phyloP scores from a whole-genome alignment of 2,113 vertebrate species.

The Dendropsophus ebraccatus region DNA sequence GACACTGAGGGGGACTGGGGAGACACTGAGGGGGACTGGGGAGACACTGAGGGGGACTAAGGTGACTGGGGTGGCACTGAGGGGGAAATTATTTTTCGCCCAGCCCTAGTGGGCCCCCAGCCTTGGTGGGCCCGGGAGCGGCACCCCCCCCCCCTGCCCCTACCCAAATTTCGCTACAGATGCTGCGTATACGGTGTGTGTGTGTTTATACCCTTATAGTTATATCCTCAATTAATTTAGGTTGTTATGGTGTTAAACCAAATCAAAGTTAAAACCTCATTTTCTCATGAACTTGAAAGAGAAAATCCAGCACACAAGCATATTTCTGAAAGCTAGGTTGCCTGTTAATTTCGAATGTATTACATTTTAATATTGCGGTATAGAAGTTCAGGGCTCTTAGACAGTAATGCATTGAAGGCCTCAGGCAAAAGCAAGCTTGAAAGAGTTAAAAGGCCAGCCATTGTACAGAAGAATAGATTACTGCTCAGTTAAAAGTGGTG shows the following conservation, averaged over 20 bases:
- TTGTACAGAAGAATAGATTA: constrained; percentile 31
- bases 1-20: no score
- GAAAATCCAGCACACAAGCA: not conserved
- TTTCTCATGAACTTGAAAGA: not conserved
- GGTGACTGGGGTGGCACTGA: no score
- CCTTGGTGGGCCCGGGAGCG: no score
- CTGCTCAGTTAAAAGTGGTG: constrained; percentile 70
- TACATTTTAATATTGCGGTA: constrained; percentile 13
- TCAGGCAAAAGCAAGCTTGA: not conserved
- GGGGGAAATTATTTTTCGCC: no score
- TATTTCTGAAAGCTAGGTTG: not conserved
- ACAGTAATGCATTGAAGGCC: constrained; percentile 21
- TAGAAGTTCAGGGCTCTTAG: constrained; percentile 17
- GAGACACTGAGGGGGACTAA: no score
- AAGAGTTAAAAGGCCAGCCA: constrained; percentile 39
- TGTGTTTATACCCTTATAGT: no score
- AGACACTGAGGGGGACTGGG: no score
- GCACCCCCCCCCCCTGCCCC: no score
- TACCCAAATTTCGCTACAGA: no score
- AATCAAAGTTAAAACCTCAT: not conserved
- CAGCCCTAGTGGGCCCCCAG: no score
- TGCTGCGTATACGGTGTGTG: no score
- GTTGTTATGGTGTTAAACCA: not conserved
- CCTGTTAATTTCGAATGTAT: constrained; percentile 22
- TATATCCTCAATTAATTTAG: not conserved